These are phyloP conservation scores for Diadema setosum DNA, from an alignment of 35 echinoderm and acorn worm genomes.

Conservation along the genomic window DNA sequence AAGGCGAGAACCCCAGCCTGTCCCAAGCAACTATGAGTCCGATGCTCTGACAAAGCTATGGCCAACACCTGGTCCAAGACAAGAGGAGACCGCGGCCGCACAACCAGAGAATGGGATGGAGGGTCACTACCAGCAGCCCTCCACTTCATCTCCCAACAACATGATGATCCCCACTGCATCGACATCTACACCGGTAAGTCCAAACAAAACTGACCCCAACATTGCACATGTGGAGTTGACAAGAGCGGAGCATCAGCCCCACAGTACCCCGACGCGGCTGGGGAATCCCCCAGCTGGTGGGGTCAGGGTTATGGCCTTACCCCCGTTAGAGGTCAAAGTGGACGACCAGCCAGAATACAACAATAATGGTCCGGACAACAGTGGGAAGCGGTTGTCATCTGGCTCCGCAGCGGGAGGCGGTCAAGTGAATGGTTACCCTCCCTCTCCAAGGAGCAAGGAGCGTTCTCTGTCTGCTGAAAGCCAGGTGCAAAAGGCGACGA, in stretches of 20 bases:
- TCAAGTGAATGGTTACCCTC: background rate
- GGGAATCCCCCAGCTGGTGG: background rate
- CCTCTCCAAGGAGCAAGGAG: background rate
- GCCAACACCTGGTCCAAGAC: background rate
- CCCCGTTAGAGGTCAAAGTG: background rate
- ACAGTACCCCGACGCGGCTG: too few species aligned
- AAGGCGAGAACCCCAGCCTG: background rate
- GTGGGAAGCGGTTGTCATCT: background rate
- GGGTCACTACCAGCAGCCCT: background rate
- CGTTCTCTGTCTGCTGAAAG: background rate
- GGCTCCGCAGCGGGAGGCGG: background rate
- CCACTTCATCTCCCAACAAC: background rate
- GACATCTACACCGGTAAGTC: background rate
- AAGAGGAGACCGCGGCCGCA: background rate
- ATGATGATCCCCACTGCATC: background rate
- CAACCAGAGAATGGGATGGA: background rate
- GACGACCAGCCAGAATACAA: background rate
- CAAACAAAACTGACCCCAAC: too few species aligned
- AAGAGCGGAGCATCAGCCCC: too few species aligned
- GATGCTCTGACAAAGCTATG: slow-evolving; percentile 3
- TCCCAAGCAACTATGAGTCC: background rate
- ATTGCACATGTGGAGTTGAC: too few species aligned
- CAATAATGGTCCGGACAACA: background rate
- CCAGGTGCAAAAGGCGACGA: background rate
- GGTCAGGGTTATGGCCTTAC: background rate